Evolutionary conservation across 2,797 vertebrate genomes (phyloP), one percentile per base, ranked within the genome.

Genomic region (Aplochiton taeniatus): DNA sequence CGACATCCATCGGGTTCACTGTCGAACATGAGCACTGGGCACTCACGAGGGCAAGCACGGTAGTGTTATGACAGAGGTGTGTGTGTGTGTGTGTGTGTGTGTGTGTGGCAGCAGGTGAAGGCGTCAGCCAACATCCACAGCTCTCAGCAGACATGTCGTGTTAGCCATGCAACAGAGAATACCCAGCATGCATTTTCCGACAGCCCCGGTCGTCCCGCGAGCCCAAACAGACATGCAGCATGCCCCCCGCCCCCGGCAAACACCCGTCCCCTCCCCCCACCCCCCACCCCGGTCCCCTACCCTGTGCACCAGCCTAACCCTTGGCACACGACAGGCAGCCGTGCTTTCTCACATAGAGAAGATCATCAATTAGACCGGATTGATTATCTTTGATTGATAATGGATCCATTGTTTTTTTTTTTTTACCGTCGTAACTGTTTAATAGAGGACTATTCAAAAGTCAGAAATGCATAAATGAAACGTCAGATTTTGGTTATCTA

Each of bases 331-430:
- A 88, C 88, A 86, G 86, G 86, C 87, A 90, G 88, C 88, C 79
- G 89, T 88, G 90, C 82, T 84, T 86, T 89, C 83, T 77, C 84
- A 77, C 90, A 90, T 90, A 90, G 90, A 92, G 90, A 93, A 90
- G 89, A 87, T 90, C 89, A 87, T 87, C 85, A 82, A 75, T 84
- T 80, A 77, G 82, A 83, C 88, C 83, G 75, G 75, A 53, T 69
- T 65, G 44, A 42, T 68, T 31, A 31, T 31, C 66, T 20, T 42
- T 69, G 46, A 73, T 65, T 44, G 13, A 19, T 77, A 46, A 59
- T 63, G 63, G 45, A 64, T 73, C 61, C 17, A 14, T 58, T 60
- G 41, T 68, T 58, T 42, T 55, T 53, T 58, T 31, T 2, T 31
- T 31, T 31, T 31, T 31, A 31, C 31, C 31, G 31, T 6, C 6